These are phyloP conservation scores for Andrena cerasifolii DNA, from an alignment of 1,140 invertebrate species.

Conservation along the genomic window DNA sequence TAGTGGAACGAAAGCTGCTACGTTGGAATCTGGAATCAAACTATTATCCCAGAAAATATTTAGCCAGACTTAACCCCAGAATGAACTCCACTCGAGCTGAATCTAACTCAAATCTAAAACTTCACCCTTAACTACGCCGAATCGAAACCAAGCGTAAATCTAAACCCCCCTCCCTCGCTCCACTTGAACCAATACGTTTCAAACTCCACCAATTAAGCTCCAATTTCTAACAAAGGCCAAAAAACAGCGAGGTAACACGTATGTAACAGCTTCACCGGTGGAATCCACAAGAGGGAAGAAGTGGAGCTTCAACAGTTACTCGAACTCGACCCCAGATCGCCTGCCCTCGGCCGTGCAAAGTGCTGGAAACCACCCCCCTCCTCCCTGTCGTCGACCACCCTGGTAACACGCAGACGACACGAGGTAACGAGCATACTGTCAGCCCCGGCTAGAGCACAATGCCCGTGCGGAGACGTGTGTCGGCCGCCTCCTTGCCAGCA, in stretches of 20 bases:
- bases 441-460: constrained; percentile 34
- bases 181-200: too few species aligned
- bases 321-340: constrained; percentile 25
- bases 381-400: constrained; percentile 43
- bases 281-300: not conserved
- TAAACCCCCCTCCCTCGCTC: too few species aligned
- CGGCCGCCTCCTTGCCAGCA: constrained; percentile 2
- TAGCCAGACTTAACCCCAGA: too few species aligned
- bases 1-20: too few species aligned
- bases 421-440: constrained; percentile 62
- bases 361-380: constrained; percentile 7
- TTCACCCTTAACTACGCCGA: too few species aligned
- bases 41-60: too few species aligned
- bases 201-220: not conserved
- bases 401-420: constrained; percentile 53
- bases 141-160: too few species aligned
- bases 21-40: too few species aligned
- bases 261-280: not conserved
- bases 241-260: not conserved
- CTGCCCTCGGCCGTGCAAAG: constrained; percentile 19
- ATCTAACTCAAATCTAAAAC: too few species aligned
- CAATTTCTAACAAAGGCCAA: not conserved
- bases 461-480: constrained; percentile 29
- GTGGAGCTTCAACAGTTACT: constrained; percentile 29
- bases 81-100: too few species aligned